Conservation (phyloP, 2,113 vertebrate genomes). For the Camelus dromedarius region DNA sequence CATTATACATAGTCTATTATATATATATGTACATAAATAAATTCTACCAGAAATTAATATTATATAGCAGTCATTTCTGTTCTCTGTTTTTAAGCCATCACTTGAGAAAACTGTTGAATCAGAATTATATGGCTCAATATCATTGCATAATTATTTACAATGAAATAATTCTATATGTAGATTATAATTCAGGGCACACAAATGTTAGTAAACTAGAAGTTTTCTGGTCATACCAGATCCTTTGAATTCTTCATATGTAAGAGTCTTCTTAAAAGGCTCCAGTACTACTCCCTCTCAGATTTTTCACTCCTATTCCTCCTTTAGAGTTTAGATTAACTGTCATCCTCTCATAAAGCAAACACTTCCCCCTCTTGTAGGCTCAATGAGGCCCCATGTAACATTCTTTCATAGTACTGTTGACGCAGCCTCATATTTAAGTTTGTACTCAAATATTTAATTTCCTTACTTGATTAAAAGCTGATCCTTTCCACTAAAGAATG, state of each 20-base stretch:
- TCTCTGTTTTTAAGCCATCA: not conserved
- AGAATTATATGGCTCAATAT: not conserved
- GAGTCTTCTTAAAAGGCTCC: not conserved
- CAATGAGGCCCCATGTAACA: not conserved
- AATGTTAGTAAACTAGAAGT: not conserved
- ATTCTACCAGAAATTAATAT: not conserved
- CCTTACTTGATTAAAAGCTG: not conserved
- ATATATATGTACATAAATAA: not conserved
- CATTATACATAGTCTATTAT: not conserved
- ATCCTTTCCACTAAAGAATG: not conserved
- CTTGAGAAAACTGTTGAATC: not conserved
- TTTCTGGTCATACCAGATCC: not conserved
- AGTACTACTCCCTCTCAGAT: not conserved
- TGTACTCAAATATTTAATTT: not conserved
- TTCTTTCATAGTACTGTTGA: not conserved
- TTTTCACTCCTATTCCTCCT: not conserved
- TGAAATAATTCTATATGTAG: not conserved
- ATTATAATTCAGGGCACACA: not conserved
- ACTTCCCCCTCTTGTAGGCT: too few relatives aligned
- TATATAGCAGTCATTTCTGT: not conserved
- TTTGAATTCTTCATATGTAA: not conserved
- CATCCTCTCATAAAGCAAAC: not conserved
- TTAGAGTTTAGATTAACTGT: not conserved
- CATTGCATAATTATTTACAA: not conserved
- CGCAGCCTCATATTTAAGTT: not conserved